Base-by-base conservation (phyloP, 53 echinoderm and acorn worm species). In the Crossaster papposus region DNA sequence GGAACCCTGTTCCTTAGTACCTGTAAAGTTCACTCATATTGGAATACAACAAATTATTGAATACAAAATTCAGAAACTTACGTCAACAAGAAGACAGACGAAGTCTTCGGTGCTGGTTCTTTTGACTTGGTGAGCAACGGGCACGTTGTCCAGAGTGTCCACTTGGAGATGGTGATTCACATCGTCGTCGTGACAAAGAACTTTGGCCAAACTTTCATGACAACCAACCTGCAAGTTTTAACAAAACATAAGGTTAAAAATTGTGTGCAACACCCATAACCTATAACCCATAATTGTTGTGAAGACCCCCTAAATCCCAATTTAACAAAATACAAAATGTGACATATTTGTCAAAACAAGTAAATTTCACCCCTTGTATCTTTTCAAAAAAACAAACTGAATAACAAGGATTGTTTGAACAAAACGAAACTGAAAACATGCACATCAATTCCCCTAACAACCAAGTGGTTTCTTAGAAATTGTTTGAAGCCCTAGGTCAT, bases 31-130 rank as follows among this genome's bases (percentile, higher is more conserved):
- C 44, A 44, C 44, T 44, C 6, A 44, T 44, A 44, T 9, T 7
- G 2, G 44, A 7, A 44, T 44, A 44, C 44, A 1, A 5, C 58
- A 58, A 58, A 58, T 14, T 58, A 58, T 68, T 17, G 62, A 62
- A 68, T 10, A 26, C n/a, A 68, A 68, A 74, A 13, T 33, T 18
- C 13, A 7, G 2, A 36, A 71, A 81, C 93, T 90, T 53, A 93
- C 93, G 68, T 93, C 90, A 4, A 93, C 90, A 34, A 93, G 91
- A 65, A 93, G 54, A 20, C 93, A 93, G 31, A 93, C 91, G 52
- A 80, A 91, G 74, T 93, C 93, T 54, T 93, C 93, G 24, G 83
- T 81, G 44, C 68, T 84, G 33, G 77, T 58, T 77, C 76, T 91
- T 2, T 44, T 65, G 14, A 30, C 29, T 22, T 64, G 64, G 64